These are phyloP conservation scores for Antheraea yamamai DNA, from an alignment of 2,888 invertebrate genomes.

Conservation along the genomic window DNA sequence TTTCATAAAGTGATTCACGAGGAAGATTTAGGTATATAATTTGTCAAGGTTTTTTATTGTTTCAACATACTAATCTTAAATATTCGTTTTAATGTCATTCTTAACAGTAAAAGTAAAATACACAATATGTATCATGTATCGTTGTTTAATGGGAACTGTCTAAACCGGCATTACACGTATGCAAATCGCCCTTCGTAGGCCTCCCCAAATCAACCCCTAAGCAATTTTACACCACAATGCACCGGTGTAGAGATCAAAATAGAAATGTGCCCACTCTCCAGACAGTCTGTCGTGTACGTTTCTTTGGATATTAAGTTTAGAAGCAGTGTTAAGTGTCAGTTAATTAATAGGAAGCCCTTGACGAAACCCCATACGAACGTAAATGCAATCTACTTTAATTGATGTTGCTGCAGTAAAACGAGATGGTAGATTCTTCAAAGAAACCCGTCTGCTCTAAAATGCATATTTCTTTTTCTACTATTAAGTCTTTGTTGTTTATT, in stretches of 20 bases:
- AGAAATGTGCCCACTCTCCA: background rate
- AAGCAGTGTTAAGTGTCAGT: constrained; percentile 62
- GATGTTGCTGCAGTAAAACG: constrained; percentile 13
- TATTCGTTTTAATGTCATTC: no score
- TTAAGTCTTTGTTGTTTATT: background rate
- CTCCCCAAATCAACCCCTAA: constrained; percentile 37
- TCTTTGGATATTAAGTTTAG: constrained; percentile 35
- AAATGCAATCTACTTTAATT: constrained; percentile 22
- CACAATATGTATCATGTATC: background rate
- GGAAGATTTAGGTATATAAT: no score
- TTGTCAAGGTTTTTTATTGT: no score
- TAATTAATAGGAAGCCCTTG: constrained; percentile 72
- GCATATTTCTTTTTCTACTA: background rate
- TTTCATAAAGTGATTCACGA: no score
- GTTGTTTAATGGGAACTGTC: constrained; percentile 42
- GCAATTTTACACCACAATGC: constrained; percentile 40
- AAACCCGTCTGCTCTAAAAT: background rate
- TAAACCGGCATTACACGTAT: constrained; percentile 51
- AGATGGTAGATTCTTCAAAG: background rate
- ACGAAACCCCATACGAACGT: constrained; percentile 59
- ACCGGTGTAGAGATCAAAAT: constrained; percentile 45
- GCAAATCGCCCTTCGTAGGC: constrained; percentile 49
- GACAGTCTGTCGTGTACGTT: constrained; percentile 6
- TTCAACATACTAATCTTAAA: no score
- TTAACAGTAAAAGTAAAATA: background rate